Base-by-base conservation (phyloP, 2,113 vertebrate species). In the Sylvilagus bachmani region DNA sequence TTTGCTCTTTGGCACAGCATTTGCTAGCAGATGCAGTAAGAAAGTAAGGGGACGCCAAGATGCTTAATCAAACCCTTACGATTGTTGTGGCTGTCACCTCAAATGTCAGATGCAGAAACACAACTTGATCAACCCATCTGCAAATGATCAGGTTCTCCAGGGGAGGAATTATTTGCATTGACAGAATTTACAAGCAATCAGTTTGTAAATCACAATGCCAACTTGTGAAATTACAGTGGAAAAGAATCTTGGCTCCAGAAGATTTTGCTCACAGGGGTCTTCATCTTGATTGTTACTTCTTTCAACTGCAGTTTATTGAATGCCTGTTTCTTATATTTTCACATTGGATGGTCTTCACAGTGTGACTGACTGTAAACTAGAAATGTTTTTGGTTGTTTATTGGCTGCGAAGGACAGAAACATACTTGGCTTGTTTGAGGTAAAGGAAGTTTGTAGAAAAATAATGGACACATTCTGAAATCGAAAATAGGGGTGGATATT, bases 21-120 rank as follows among this genome's bases (percentile, higher is more conserved):
- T 36, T 19, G 10, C 49, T 3, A 89, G 49, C 86, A 93, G 93
- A 93, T 96, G 90, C 87, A 75, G 55, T 78, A 70, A 94, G 77
- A 91, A 86, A 51, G 38, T 33, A 9, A 19, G 36, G 64, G 53
- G 27, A 29, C 14, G 13, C 93, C 91, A 91, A 93, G 61, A 94
- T 29, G 17, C 29, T 71, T 75, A 89, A 89, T 89, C 58, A 67
- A 87, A 70, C 49, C 75, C 80, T 96, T 84, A 22, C 38, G 51
- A 83, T 61, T 94, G 91, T 69, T 94, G 79, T 84, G 95, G 22
- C 95, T 92, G 53, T 90, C 93, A 87, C 79, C 80, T 96, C 71
- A 44, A 22, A 93, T 91, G 90, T 86, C 25, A 70, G 49, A 94
- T 87, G 90, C 77, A 90, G 85, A 89, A 96, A 51, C 66, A 89